These are phyloP conservation scores for Ladona fulva DNA, from an alignment of 1,140 invertebrate genomes.

Conservation along the genomic window DNA sequence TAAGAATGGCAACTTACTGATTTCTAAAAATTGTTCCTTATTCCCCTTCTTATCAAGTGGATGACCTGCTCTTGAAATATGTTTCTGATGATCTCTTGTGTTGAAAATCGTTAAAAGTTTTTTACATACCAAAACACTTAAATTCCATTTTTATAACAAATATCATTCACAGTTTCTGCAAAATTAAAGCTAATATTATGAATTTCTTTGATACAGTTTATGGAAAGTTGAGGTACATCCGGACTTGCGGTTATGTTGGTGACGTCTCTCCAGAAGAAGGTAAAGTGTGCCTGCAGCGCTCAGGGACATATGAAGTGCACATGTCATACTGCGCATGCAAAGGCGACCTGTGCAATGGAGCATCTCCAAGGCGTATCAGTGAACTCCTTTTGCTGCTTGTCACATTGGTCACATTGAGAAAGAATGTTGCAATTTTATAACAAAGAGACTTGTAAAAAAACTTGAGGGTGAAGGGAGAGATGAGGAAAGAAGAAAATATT, in stretches of 20 bases:
- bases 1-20: too few relatives aligned
- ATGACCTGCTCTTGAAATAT: too few relatives aligned
- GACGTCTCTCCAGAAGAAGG: slow-evolving; percentile 46
- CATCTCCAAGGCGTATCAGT: background rate
- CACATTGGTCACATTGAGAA: background rate
- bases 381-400: background rate
- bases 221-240: slow-evolving; percentile 58
- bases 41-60: too few relatives aligned
- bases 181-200: too few relatives aligned
- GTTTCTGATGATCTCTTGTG: too few relatives aligned
- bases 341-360: slow-evolving; percentile 59
- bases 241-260: slow-evolving; percentile 62
- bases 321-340: slow-evolving; percentile 66
- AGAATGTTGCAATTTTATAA: background rate
- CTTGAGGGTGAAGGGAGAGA: background rate
- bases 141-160: too few relatives aligned
- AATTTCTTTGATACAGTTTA: slow-evolving; percentile 52
- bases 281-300: slow-evolving; percentile 49
- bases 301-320: slow-evolving; percentile 63
- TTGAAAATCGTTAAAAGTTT: too few relatives aligned
- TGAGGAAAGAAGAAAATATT: background rate
- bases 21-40: too few relatives aligned
- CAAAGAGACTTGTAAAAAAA: background rate
- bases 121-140: too few relatives aligned
- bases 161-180: too few relatives aligned